phyloP scores from a whole-genome alignment of 1,140 invertebrate species.

The Rhysida immarginata region DNA sequence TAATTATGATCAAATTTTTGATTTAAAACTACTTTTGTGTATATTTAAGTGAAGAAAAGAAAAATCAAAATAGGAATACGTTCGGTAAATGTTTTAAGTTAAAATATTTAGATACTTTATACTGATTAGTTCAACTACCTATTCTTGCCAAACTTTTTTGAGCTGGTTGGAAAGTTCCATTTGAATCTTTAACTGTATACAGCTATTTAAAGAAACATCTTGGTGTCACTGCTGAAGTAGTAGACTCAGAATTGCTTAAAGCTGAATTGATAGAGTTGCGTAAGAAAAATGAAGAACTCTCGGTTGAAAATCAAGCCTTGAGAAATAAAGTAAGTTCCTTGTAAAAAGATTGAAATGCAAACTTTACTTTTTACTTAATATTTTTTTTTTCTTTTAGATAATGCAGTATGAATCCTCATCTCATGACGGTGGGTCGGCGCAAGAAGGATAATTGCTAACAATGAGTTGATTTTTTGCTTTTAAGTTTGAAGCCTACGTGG shows the following conservation, averaged over 20 bases:
- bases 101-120: no score
- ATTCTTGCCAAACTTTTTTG: no score
- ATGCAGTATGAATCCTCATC: background rate
- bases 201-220: slow-evolving; percentile 5
- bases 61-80: no score
- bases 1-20: no score
- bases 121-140: no score
- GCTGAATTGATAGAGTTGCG: slow-evolving; percentile 4
- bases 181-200: background rate
- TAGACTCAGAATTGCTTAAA: slow-evolving; percentile 1
- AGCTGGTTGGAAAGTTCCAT: no score
- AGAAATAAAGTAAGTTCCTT: slow-evolving; percentile 1
- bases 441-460: background rate
- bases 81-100: no score
- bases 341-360: background rate
- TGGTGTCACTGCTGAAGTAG: slow-evolving; percentile 1
- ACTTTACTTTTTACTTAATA: background rate
- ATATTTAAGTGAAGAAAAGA: no score
- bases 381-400: background rate
- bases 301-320: slow-evolving; percentile 3
- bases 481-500: no score
- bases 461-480: no score
- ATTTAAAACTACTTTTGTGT: no score
- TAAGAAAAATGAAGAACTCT: background rate
- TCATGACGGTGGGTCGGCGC: background rate